phyloP scores from a whole-genome alignment of 2,113 vertebrate genomes.

The Aptenodytes forsteri region DNA sequence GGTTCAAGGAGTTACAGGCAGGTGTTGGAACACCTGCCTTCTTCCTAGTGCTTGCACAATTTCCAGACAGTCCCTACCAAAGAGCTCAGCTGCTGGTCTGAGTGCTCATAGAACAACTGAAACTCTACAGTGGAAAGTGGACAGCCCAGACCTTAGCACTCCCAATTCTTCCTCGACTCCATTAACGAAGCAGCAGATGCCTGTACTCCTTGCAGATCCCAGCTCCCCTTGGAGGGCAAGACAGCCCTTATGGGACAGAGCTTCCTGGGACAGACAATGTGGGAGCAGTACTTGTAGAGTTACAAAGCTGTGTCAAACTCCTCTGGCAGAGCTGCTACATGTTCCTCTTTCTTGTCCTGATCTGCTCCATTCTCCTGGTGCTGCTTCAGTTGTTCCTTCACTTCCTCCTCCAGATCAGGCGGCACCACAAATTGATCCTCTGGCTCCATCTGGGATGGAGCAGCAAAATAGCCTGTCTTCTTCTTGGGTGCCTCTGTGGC shows the following conservation, averaged over 20 bases:
- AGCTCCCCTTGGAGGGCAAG: neutral
- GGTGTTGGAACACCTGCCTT: slow-evolving; percentile 30
- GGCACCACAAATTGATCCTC: slow-evolving; percentile 94
- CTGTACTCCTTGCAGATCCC: slow-evolving; percentile 33
- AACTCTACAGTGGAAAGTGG: neutral
- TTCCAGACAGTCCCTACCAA: slow-evolving; percentile 36
- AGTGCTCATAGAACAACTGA: neutral
- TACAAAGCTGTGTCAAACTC: slow-evolving; percentile 95
- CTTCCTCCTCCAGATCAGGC: slow-evolving; percentile 91
- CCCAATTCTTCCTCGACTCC: neutral
- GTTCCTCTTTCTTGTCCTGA: slow-evolving; percentile 59
- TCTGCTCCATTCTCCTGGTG: slow-evolving; percentile 69
- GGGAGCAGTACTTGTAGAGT: neutral
- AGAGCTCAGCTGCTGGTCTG: slow-evolving; percentile 25
- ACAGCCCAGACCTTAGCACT: slow-evolving; percentile 15
- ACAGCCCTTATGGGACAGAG: neutral
- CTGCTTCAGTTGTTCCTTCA: slow-evolving; percentile 88
- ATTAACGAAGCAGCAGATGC: slow-evolving; percentile 25
- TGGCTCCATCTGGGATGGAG: slow-evolving; percentile 91
- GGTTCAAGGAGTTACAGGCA: slow-evolving; percentile 61
- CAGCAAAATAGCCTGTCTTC: slow-evolving; percentile 95
- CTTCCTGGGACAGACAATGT: neutral
- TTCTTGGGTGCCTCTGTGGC: slow-evolving; percentile 94
- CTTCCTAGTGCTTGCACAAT: neutral
- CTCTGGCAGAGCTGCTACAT: slow-evolving; percentile 66